A percentile compares a stretch with the other conserved stretches of the same genome.
These are phyloP conservation scores for Folsomia manolachei DNA, from an alignment of 2,888 invertebrate species.

Conservation along the genomic window DNA sequence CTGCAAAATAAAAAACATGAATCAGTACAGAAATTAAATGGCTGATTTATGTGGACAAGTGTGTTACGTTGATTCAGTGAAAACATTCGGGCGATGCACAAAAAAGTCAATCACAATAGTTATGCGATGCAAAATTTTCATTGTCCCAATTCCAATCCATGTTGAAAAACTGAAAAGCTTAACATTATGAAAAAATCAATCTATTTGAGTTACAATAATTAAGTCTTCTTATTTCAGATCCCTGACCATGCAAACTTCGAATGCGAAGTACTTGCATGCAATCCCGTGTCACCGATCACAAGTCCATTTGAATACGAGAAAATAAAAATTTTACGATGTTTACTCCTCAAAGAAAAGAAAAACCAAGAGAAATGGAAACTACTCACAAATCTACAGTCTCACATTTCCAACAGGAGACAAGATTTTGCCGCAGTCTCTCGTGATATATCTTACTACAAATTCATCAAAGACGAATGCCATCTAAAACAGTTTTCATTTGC, in stretches of 20 bases:
- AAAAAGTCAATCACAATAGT: too few species aligned
- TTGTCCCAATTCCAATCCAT: too few species aligned
- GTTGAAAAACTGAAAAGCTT: too few species aligned
- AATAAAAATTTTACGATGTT: slow-evolving; percentile 35
- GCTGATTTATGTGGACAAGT: too few species aligned
- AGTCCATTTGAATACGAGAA: slow-evolving; percentile 40
- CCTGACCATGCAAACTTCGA: slow-evolving; percentile 41
- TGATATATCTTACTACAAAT: slow-evolving; percentile 26
- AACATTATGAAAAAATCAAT: too few species aligned
- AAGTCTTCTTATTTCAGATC: slow-evolving; percentile 26
- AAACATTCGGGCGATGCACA: too few species aligned
- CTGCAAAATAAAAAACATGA: too few species aligned
- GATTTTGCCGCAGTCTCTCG: slow-evolving; percentile 31
- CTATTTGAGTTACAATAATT: too few species aligned
- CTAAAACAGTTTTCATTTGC: slow-evolving; percentile 36
- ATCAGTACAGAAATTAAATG: too few species aligned
- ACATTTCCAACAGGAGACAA: slow-evolving; percentile 29
- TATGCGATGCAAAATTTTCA: too few species aligned
- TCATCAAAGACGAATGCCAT: slow-evolving; percentile 38
- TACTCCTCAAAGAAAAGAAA: slow-evolving; percentile 35
- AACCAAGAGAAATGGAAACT: slow-evolving; percentile 38
- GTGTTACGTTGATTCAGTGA: too few species aligned
- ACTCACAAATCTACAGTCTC: slow-evolving; percentile 38
- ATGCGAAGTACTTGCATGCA: slow-evolving; percentile 39
- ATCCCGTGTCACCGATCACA: slow-evolving; percentile 37